Evolutionary conservation across 2,797 vertebrate species (phyloP).

Genomic region (Coreius guichenoti): DNA sequence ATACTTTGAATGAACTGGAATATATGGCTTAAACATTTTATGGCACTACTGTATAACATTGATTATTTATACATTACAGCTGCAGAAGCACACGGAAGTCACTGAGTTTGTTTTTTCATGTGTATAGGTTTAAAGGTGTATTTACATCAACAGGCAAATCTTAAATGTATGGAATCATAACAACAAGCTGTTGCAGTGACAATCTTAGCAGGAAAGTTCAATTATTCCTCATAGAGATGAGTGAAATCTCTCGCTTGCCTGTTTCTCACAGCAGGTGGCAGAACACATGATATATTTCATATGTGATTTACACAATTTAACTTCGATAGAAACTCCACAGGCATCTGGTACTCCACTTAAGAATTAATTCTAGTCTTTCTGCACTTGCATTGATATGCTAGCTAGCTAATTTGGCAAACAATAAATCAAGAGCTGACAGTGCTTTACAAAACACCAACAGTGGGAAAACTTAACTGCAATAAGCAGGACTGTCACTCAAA

Average conservation of each 20-base stretch:
- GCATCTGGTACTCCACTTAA: conserved; percentile 15
- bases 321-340: background rate
- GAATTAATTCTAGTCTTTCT: conserved; percentile 40
- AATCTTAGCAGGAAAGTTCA: conserved; percentile 24
- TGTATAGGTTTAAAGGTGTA: conserved; percentile 4
- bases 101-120: background rate
- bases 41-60: background rate
- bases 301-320: conserved; percentile 13
- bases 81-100: background rate
- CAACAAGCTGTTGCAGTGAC: conserved; percentile 27
- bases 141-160: conserved; percentile 24
- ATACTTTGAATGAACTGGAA: background rate
- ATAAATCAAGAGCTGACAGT: conserved; percentile 41
- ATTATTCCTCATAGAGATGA: conserved; percentile 27
- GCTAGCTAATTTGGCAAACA: conserved; percentile 42
- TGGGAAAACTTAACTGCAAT: conserved; percentile 51
- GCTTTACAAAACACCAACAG: conserved; percentile 35
- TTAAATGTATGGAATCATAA: background rate
- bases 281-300: conserved; percentile 4
- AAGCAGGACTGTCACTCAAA: conserved; percentile 58
- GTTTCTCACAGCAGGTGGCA: conserved; percentile 4
- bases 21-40: background rate
- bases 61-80: background rate
- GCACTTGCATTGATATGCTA: conserved; percentile 39
- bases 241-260: conserved; percentile 6